phyloP scores from a whole-genome alignment of 1,140 invertebrate genomes.

The Sycophaga agraensis region DNA sequence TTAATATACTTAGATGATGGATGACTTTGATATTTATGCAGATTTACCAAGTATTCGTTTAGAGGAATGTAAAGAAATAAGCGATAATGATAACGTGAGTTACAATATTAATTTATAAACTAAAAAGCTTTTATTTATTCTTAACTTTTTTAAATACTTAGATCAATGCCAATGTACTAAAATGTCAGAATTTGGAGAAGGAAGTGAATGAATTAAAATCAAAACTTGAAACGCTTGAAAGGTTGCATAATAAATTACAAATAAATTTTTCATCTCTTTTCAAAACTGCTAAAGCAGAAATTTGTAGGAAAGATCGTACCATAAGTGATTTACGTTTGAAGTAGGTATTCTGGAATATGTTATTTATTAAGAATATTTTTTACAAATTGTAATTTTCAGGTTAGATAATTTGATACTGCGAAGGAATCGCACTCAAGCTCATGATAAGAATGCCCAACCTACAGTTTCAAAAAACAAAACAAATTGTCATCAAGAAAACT shows the following conservation, averaged over 20 bases:
- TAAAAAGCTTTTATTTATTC: not conserved
- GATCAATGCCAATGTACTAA: not conserved
- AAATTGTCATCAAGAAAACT: not conserved
- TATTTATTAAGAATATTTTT: too few relatives aligned
- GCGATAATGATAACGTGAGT: slow-evolving; percentile 2
- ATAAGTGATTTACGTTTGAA: slow-evolving; percentile 48
- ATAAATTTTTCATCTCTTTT: slow-evolving; percentile 53
- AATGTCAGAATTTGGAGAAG: slow-evolving; percentile 32
- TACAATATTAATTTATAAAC: not conserved
- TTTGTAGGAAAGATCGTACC: slow-evolving; percentile 52
- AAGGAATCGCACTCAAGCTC: slow-evolving; percentile 26
- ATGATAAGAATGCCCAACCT: too few relatives aligned
- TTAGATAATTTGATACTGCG: slow-evolving; percentile 41
- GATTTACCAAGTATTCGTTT: slow-evolving; percentile 39
- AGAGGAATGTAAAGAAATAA: slow-evolving; percentile 30
- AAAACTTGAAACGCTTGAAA: slow-evolving; percentile 33
- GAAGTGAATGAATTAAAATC: slow-evolving; percentile 28
- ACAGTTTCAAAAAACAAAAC: not conserved
- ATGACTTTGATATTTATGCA: slow-evolving; percentile 50
- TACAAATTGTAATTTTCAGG: slow-evolving; percentile 33
- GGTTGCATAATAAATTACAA: slow-evolving; percentile 40
- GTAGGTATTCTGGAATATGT: slow-evolving; percentile 35
- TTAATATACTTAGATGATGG: slow-evolving; percentile 34
- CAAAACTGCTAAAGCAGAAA: slow-evolving; percentile 56
- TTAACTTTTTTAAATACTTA: not conserved